Percentiles rank a stretch among this genome's conserved stretches.
phyloP scores from a whole-genome alignment of 2,113 vertebrate genomes.

The Psilopsiagon aymara region DNA sequence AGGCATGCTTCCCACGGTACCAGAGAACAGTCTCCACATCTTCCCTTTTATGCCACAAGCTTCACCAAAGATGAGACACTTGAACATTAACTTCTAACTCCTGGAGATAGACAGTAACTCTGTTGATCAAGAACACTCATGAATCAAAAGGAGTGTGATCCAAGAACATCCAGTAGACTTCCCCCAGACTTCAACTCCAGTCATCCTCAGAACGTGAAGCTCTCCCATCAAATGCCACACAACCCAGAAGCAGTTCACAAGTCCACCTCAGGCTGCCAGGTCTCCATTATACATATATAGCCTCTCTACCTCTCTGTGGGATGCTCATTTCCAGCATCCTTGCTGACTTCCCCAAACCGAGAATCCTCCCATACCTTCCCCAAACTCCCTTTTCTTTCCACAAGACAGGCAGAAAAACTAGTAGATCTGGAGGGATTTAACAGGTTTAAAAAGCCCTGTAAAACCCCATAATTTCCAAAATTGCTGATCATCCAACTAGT shows the following conservation, averaged over 20 bases:
- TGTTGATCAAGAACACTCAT: background rate
- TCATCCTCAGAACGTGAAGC: rapidly evolving
- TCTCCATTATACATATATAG: background rate
- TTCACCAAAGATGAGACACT: background rate
- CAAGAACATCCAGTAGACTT: background rate
- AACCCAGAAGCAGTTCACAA: background rate
- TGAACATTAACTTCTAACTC: background rate
- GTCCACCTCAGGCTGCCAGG: background rate
- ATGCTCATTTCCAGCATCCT: background rate
- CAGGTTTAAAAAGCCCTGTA: background rate
- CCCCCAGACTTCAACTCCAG: background rate
- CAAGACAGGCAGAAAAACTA: background rate
- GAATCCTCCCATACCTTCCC: background rate
- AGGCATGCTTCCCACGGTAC: background rate
- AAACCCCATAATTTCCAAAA: background rate
- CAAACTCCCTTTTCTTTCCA: background rate
- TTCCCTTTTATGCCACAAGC: background rate
- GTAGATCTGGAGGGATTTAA: background rate
- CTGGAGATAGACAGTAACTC: background rate
- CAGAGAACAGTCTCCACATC: background rate
- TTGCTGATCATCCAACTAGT: background rate
- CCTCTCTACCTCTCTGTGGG: background rate
- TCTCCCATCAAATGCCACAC: rapidly evolving
- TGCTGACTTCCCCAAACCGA: background rate
- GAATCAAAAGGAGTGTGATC: background rate